Percentiles rank a stretch among this genome's conserved stretches.
Evolutionary conservation across 1,140 invertebrate genomes (phyloP).

Genomic region (Cyphomyrmex costatus): DNA sequence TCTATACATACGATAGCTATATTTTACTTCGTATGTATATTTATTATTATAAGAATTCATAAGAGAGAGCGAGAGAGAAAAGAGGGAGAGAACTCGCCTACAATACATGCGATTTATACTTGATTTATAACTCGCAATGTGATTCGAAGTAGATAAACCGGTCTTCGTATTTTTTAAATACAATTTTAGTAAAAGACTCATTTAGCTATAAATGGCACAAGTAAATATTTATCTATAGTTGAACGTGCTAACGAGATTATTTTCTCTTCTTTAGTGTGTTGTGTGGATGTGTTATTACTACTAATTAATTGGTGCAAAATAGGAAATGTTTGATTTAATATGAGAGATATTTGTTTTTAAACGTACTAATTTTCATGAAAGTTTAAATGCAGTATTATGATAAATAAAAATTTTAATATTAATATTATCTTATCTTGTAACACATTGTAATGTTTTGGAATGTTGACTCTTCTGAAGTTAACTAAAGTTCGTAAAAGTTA

Average conservation of each 20-base stretch:
- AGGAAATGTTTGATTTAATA: not conserved
- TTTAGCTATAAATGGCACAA: not conserved
- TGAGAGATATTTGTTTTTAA: not conserved
- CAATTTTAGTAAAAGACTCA: conserved; percentile 13
- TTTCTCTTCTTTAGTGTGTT: conserved; percentile 20
- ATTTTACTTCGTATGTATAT: conserved; percentile 35
- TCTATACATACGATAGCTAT: conserved; percentile 28
- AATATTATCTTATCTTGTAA: not conserved
- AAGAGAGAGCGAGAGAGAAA: not conserved
- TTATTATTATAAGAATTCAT: conserved; percentile 39
- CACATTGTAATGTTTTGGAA: too few species aligned
- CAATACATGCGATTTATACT: conserved; percentile 15
- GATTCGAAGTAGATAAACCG: conserved; percentile 25
- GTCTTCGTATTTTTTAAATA: conserved; percentile 15
- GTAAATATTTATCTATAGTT: not conserved
- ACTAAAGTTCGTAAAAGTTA: too few species aligned
- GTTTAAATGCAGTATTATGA: not conserved
- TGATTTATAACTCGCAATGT: not conserved
- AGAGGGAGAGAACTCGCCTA: not conserved
- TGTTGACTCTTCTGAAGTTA: too few species aligned
- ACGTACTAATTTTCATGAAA: not conserved
- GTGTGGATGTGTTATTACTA: not conserved
- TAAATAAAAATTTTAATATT: not conserved
- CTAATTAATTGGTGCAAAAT: not conserved
- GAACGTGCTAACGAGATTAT: not conserved